Evolutionary conservation across 2,797 vertebrate species (phyloP), one percentile per base, ranked within the genome.

Genomic region (Knipowitschia caucasica): DNA sequence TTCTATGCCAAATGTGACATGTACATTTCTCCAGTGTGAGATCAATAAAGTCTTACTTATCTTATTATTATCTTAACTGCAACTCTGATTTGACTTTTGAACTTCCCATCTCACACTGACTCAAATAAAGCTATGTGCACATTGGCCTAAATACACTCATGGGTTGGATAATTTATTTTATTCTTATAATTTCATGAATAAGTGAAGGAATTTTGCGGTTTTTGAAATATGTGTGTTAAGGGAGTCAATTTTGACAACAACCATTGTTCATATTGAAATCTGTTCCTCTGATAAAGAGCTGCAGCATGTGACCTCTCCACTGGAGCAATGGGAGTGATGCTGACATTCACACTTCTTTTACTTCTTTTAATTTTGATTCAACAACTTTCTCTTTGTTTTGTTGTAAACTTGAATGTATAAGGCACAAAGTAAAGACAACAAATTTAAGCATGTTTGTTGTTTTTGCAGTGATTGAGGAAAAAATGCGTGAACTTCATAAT

Each of bases 181-280:
- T 50, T 53, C 40, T 73, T 50, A 71, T 69, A 62, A 66, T 71
- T 73, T 64, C 58, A 29, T 20, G 42, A 39, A 14, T 26, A 30
- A 58, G 57, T 46, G 21, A 25, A 66, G 54, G 66, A 80, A 77
- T 80, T 53, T 42, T 35, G 65, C 40, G 63, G 71, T 76, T 77
- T 66, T 53, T 56, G 64, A 52, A 72, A 73, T 69, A 38, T 59
- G 44, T 49, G 56, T 59, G 62, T 69, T 45, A 21, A 6, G 50
- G 62, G 67, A 58, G 25, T 40, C 50, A 53, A 69, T 33, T 67
- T 55, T 43, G 67, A 73, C 62, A 64, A 61, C 60, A 50, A 50
- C 68, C 69, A 85, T 84, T 77, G 71, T 53, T 76, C 17, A 42
- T 50, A 61, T 45, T 23, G 79, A 70, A 78, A 64, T 59, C 78